These are phyloP conservation scores for Psilopsiagon aurifrons DNA, from an alignment of 2,113 vertebrate species.

Conservation along the genomic window DNA sequence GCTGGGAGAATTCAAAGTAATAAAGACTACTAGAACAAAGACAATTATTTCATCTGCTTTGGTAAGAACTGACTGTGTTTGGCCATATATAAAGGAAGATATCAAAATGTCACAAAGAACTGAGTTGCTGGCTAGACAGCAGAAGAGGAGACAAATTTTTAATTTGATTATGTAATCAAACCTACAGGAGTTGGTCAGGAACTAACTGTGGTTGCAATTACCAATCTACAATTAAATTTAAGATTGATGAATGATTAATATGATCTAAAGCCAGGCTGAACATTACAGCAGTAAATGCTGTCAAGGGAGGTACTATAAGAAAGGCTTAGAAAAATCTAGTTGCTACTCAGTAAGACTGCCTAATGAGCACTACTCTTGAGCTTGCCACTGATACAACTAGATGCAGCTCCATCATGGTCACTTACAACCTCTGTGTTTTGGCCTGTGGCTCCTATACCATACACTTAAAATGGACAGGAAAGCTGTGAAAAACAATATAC, in stretches of 20 bases:
- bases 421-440: neutral
- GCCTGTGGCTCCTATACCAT: neutral
- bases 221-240: slow-evolving; percentile 9
- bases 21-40: neutral
- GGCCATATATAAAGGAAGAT: neutral
- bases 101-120: neutral
- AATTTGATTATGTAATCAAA: slow-evolving; percentile 8
- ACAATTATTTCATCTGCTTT: neutral
- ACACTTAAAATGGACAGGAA: neutral
- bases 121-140: neutral
- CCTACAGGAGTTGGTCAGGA: neutral
- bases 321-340: neutral
- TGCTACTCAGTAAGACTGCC: neutral
- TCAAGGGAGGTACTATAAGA: neutral
- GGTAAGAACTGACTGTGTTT: neutral
- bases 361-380: neutral
- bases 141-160: neutral
- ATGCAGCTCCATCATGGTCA: neutral
- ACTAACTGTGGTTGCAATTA: slow-evolving; percentile 11
- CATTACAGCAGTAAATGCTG: neutral
- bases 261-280: neutral
- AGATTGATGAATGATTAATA: neutral
- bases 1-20: neutral
- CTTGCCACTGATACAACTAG: neutral
- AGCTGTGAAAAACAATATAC: neutral